A percentile compares a stretch with the other conserved stretches of the same genome.
Evolutionary conservation across 1,140 invertebrate species (phyloP).

Genomic region (Zaprionus gabonicus): DNA sequence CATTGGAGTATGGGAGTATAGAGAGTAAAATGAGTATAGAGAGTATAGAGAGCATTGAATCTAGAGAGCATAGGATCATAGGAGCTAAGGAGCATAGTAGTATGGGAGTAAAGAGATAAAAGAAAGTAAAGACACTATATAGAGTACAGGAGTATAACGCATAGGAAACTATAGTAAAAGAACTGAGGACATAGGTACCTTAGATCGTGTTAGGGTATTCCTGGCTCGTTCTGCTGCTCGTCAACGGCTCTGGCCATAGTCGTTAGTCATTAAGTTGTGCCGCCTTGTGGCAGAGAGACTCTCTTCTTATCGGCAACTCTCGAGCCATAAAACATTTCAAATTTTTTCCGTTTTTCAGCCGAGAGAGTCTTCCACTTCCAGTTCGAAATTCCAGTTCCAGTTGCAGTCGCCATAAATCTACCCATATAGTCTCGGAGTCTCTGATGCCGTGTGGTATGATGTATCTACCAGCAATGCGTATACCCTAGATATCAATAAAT

Average conservation of each 20-base stretch:
- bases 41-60: too few species aligned
- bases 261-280: conserved; percentile 55
- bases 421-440: neutral
- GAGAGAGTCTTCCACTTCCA: conserved; percentile 25
- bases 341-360: conserved; percentile 14
- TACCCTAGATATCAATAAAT: conserved; percentile 18
- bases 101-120: too few species aligned
- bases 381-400: conserved; percentile 14
- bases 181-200: too few species aligned
- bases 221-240: neutral
- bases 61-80: too few species aligned
- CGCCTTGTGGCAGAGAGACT: conserved; percentile 3
- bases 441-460: neutral
- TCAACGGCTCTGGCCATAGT: neutral
- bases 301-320: conserved; percentile 37
- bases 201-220: conserved; percentile 4
- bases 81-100: too few species aligned
- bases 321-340: conserved; percentile 52
- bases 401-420: conserved; percentile 38
- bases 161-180: too few species aligned
- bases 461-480: conserved; percentile 5
- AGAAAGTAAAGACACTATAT: too few species aligned
- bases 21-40: too few species aligned
- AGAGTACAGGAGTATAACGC: too few species aligned
- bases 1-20: too few species aligned